Conservation (phyloP, 2,113 vertebrate genomes). For the Syngnathoides biaculeatus region DNA sequence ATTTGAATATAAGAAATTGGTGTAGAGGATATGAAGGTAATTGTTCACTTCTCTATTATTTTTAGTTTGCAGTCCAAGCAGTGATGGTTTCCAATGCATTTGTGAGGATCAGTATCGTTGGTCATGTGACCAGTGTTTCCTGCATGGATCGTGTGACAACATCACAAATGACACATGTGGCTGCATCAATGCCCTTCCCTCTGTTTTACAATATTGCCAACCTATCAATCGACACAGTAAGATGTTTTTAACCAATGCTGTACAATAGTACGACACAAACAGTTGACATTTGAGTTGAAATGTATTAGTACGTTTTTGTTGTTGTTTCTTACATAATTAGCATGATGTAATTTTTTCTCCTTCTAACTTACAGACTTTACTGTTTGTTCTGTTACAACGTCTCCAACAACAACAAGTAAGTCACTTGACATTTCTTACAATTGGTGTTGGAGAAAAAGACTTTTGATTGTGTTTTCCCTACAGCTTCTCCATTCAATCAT, state of each 20-base stretch:
- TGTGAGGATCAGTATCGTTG: slow-evolving; percentile 49
- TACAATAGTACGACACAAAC: slow-evolving; percentile 16
- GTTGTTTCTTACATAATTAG: not conserved
- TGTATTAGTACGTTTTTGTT: no score
- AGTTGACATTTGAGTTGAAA: slow-evolving; percentile 12
- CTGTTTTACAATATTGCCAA: slow-evolving; percentile 22
- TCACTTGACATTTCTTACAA: not conserved
- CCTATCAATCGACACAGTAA: slow-evolving; percentile 17
- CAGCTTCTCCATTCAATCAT: slow-evolving; percentile 2
- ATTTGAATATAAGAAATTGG: no score
- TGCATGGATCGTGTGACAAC: slow-evolving; percentile 37
- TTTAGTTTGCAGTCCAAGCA: slow-evolving; percentile 15
- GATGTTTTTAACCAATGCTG: not conserved
- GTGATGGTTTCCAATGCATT: slow-evolving; percentile 34
- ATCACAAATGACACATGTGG: slow-evolving; percentile 36
- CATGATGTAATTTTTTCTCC: not conserved
- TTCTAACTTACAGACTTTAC: slow-evolving; percentile 19
- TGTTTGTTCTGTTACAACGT: slow-evolving; percentile 2
- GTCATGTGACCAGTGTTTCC: slow-evolving; percentile 43
- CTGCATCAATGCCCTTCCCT: slow-evolving; percentile 36
- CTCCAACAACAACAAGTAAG: slow-evolving; percentile 7
- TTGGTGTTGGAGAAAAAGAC: not conserved
- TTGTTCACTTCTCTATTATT: no score
- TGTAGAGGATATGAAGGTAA: no score
- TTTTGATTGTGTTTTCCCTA: not conserved